phyloP scores from a whole-genome alignment of 2,113 vertebrate species.

The Mobula birostris region DNA sequence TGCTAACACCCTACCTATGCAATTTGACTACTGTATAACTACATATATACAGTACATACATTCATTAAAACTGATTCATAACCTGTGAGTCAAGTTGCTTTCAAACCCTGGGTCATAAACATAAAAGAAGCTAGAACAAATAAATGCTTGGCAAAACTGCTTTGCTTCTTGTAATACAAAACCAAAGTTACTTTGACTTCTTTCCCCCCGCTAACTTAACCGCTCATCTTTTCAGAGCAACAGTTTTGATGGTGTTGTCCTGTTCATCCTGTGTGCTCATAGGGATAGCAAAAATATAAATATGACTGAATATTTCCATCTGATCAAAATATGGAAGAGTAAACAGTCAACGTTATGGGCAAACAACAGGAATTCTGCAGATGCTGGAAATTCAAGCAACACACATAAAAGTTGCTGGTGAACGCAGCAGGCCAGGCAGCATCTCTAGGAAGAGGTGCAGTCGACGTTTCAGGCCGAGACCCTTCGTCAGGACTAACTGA shows the following conservation, averaged over 20 bases:
- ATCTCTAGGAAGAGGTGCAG: too few relatives aligned
- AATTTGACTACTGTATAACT: neutral
- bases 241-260: neutral
- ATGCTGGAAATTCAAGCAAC: too few relatives aligned
- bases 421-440: too few relatives aligned
- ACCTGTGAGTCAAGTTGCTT: neutral
- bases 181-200: neutral
- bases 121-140: neutral
- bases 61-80: neutral
- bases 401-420: too few relatives aligned
- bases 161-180: neutral
- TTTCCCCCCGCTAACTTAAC: neutral
- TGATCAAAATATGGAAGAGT: neutral
- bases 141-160: neutral
- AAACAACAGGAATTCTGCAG: too few relatives aligned
- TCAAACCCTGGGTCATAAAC: neutral
- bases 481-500: too few relatives aligned
- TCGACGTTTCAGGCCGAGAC: too few relatives aligned
- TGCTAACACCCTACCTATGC: too few relatives aligned
- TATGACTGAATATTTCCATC: neutral
- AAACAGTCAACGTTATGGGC: too few relatives aligned
- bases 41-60: neutral
- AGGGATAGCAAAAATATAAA: neutral
- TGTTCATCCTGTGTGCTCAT: neutral
- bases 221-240: neutral